Evolutionary conservation across 2,888 invertebrate genomes (phyloP).

Genomic region (Amphimallon solstitiale): DNA sequence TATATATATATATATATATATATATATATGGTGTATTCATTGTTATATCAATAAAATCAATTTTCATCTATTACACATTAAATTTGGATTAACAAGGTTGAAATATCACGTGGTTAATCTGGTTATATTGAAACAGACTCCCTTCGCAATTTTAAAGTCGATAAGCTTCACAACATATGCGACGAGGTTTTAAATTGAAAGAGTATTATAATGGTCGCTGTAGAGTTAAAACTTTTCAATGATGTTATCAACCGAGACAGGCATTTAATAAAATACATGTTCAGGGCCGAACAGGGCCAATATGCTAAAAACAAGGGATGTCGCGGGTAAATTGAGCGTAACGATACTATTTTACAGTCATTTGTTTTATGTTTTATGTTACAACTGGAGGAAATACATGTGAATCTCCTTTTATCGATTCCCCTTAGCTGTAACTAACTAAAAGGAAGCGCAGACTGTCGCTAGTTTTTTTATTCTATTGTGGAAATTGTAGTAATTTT

Average conservation of each 20-base stretch:
- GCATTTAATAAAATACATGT: conserved; percentile 2
- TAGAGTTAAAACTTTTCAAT: conserved; percentile 4
- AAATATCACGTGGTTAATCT: conserved; percentile 9
- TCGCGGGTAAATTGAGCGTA: conserved; percentile 43
- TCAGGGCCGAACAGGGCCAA: conserved; percentile 20
- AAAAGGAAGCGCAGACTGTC: no score
- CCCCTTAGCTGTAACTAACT: no score
- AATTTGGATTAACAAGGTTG: no score
- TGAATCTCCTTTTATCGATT: no score
- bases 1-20: no score
- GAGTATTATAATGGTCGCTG: neutral
- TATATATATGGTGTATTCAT: no score
- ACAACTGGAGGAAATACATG: no score
- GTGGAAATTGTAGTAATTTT: no score
- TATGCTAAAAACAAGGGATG: conserved; percentile 41
- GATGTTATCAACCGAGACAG: conserved; percentile 3
- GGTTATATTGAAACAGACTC: conserved; percentile 5
- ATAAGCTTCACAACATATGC: conserved; percentile 26
- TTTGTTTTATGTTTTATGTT: conserved; percentile 42
- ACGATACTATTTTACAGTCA: conserved; percentile 45
- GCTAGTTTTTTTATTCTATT: no score
- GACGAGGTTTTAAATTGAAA: conserved; percentile 25
- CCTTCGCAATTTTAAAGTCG: conserved; percentile 28
- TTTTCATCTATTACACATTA: no score
- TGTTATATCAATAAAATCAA: no score